Evolutionary conservation across 2,888 invertebrate genomes (phyloP), one percentile per base, ranked within the genome.

Genomic region (Drosophila testacea): DNA sequence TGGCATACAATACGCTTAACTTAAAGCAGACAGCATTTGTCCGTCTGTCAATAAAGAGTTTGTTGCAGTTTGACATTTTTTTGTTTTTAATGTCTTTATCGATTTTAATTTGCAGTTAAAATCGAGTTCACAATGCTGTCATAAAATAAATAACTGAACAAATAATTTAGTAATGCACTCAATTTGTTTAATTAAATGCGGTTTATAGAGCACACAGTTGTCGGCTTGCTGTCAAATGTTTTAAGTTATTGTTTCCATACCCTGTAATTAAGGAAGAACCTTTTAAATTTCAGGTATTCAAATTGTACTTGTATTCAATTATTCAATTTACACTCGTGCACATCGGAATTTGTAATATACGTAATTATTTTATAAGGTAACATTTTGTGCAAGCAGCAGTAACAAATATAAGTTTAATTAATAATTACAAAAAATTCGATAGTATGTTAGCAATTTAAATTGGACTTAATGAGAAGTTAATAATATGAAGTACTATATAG

Each of bases 191-290:
- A 52, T 42, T 28, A 10, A 41, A 39, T 2, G 16, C 5, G 28
- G 11, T n/a, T 54, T 67, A 44, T 57, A 57, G 57, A 57, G 71
- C 36, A 71, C 41, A 42, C 22, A 22, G 0, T 13, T 16, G 42
- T 27, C 76, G 71, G 47, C 55, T 56, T 36, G 13, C 16, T 34
- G 36, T 30, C 42, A 16, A 2, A 2, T 4, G 34, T 9, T 38
- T 1, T 30, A 30, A 34, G 42, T 42, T 57, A 73, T 73, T 73
- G 52, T 54, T 41, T 34, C 13, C 38, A 64, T 59, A 73, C 73
- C 74, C 73, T 73, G 63, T 51, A 64, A 56, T 44, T 44, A 10
- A n/a, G 6, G 3, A n/a, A 36, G 41, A 51, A 9, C 5, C 44
- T 28, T 44, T 56, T 6, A 13, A 22, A 41, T 30, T 41, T 27